A percentile compares a stretch with the other conserved stretches of the same genome.
phyloP scores from a whole-genome alignment of 2,888 invertebrate genomes.

The Scrobipalpa costella region DNA sequence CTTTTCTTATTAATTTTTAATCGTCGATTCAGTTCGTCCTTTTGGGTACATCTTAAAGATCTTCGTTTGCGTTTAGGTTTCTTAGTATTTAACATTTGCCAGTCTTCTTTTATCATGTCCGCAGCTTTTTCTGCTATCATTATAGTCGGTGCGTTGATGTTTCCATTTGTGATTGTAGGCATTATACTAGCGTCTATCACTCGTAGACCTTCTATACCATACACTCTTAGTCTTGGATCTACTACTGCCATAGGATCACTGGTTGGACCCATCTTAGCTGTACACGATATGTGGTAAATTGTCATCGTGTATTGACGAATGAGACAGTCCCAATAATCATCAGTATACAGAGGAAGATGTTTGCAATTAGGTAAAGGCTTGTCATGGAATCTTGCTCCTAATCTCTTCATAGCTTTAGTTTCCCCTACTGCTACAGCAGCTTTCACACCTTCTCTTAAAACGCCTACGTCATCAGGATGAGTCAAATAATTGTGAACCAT shows the following conservation, averaged over 20 bases:
- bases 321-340: conserved; percentile 93
- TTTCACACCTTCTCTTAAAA: conserved; percentile 92
- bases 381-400: conserved; percentile 88
- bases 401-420: conserved; percentile 88
- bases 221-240: conserved; percentile 87
- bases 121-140: conserved; percentile 95
- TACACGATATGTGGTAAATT: conserved; percentile 92
- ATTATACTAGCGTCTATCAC: conserved; percentile 94
- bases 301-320: conserved; percentile 93
- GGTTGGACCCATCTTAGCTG: conserved; percentile 91
- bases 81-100: conserved; percentile 64
- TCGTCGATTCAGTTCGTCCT: conserved; percentile 28
- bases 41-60: conserved; percentile 51
- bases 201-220: conserved; percentile 88
- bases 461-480: conserved; percentile 91
- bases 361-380: conserved; percentile 91
- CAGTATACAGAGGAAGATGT: conserved; percentile 87
- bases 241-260: conserved; percentile 90
- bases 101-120: conserved; percentile 88
- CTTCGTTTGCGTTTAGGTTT: conserved; percentile 49
- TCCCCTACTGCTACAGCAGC: conserved; percentile 90
- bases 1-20: conserved; percentile 29
- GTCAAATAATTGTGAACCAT: conserved; percentile 96
- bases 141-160: conserved; percentile 92
- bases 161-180: conserved; percentile 93